phyloP scores from a whole-genome alignment of 2,113 vertebrate genomes.

The Thunnus maccoyii region DNA sequence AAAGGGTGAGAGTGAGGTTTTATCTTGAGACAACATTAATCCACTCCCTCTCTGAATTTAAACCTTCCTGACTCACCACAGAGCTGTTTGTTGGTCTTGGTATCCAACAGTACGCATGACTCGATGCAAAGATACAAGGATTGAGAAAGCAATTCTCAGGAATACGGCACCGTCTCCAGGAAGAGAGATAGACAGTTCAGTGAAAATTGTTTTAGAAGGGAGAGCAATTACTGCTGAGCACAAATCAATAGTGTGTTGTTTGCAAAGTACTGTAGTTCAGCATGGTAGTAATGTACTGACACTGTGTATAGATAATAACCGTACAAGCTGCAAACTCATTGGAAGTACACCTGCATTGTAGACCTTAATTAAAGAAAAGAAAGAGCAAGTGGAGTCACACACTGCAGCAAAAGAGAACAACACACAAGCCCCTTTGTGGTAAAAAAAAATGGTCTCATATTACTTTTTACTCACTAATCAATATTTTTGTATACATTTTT shows the following conservation, averaged over 20 bases:
- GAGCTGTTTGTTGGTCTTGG: background rate
- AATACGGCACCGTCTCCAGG: background rate
- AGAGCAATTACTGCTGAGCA: background rate
- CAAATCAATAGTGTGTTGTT: background rate
- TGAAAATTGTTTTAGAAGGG: background rate
- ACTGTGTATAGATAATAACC: background rate
- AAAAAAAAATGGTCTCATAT: background rate
- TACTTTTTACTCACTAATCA: background rate
- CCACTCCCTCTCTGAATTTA: slow-evolving; percentile 16
- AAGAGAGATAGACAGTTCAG: background rate
- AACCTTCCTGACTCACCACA: background rate
- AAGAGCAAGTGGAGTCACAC: background rate
- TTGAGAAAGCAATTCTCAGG: background rate
- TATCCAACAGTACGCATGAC: background rate
- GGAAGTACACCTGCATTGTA: background rate
- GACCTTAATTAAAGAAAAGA: background rate
- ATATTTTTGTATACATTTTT: background rate
- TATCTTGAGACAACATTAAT: slow-evolving; percentile 33
- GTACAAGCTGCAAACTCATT: background rate
- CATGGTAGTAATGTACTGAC: too few species aligned
- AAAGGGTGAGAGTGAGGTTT: slow-evolving; percentile 11
- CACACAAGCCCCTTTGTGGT: background rate
- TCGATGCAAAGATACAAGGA: background rate
- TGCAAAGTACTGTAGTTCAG: background rate
- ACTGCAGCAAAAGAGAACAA: background rate